Evolutionary conservation across 2,113 vertebrate species (phyloP).

Genomic region (Elachura formosa): DNA sequence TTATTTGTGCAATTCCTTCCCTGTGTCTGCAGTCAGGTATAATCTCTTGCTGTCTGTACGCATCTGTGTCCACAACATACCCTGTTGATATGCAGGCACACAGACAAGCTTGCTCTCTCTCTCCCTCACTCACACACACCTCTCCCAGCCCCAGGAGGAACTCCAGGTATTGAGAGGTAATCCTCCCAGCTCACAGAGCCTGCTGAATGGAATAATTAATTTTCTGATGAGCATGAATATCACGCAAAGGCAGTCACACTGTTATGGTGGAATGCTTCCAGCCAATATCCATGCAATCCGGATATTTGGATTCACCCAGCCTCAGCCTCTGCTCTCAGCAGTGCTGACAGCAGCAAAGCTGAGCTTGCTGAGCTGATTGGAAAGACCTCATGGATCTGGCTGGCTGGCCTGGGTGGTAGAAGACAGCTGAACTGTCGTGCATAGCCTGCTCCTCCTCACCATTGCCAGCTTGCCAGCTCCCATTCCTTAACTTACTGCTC

Average conservation of each 20-base stretch:
- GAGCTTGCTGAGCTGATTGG: not conserved
- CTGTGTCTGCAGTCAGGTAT: not conserved
- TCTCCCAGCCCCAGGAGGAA: not conserved
- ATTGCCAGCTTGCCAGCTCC: not conserved
- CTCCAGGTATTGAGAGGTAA: constrained; percentile 22
- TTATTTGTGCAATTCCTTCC: not conserved
- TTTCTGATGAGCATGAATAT: constrained; percentile 24
- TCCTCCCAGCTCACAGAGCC: not conserved
- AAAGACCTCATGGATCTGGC: not conserved
- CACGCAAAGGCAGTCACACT: not conserved
- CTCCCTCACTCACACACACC: not conserved
- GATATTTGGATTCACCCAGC: constrained; percentile 51
- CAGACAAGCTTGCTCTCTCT: not conserved
- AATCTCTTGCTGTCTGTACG: not conserved
- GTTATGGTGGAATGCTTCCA: constrained; percentile 18
- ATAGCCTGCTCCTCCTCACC: not conserved
- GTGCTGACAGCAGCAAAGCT: constrained; percentile 32
- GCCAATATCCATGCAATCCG: not conserved
- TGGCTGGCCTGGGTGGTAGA: not conserved
- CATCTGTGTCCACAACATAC: not conserved
- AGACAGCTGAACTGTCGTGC: not conserved
- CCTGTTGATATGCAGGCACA: not conserved
- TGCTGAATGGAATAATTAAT: constrained; percentile 30
- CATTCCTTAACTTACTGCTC: not conserved
- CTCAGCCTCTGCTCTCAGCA: constrained; percentile 23